Conservation (phyloP, 2,113 vertebrate genomes). For the Menura novaehollandiae region DNA sequence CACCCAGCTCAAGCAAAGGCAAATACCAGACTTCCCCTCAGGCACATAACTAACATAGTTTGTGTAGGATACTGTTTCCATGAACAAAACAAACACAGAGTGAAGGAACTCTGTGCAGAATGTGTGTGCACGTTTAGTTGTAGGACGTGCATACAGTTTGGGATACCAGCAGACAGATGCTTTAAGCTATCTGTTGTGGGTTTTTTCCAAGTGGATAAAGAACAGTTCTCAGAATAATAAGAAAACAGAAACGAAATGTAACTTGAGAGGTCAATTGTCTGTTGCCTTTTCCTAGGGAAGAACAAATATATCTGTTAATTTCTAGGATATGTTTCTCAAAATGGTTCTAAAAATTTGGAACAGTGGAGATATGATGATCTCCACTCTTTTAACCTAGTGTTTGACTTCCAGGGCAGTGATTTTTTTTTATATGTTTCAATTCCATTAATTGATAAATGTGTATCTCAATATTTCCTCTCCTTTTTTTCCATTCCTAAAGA, state of each 20-base stretch:
- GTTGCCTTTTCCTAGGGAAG: neutral
- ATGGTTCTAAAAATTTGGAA: neutral
- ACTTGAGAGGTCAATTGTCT: neutral
- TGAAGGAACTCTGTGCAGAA: neutral
- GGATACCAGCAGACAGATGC: neutral
- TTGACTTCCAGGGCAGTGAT: neutral
- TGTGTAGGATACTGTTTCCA: neutral
- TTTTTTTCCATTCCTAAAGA: slow-evolving; percentile 56
- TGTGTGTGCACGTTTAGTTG: neutral
- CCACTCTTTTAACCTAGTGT: neutral
- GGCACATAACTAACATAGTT: neutral
- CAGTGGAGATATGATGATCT: neutral
- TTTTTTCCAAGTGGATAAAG: neutral
- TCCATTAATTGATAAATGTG: neutral
- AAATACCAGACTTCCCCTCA: neutral
- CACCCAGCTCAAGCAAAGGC: neutral
- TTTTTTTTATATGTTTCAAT: neutral
- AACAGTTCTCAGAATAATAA: neutral
- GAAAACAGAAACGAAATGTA: neutral
- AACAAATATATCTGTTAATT: neutral
- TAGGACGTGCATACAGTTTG: neutral
- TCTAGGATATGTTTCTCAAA: neutral
- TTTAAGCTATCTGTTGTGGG: neutral
- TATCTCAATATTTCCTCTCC: neutral
- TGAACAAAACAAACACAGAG: neutral